Conservation (phyloP, 1,140 invertebrate genomes). For the Temnothorax nylanderi region DNA sequence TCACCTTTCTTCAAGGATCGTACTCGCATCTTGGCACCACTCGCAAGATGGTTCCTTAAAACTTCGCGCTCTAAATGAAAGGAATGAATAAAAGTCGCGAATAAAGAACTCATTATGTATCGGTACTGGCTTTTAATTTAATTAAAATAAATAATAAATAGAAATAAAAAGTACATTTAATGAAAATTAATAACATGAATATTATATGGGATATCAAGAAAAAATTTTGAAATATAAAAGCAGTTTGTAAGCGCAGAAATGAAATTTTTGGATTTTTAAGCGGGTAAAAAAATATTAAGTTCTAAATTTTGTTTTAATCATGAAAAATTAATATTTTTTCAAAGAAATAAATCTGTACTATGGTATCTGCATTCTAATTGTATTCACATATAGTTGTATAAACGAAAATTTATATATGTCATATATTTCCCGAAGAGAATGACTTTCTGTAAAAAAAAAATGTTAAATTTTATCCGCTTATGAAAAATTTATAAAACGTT, state of each 20-base stretch:
- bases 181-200: not conserved
- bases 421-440: not conserved
- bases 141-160: not conserved
- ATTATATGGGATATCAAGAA: not conserved
- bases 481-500: not conserved
- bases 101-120: not conserved
- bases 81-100: not conserved
- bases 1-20: constrained; percentile 62
- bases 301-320: not conserved
- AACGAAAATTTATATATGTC: not conserved
- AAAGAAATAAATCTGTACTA: not conserved
- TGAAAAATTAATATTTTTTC: constrained; percentile 1
- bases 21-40: constrained; percentile 52
- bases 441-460: not conserved
- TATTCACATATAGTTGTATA: not conserved
- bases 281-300: not conserved
- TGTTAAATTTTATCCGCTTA: not conserved
- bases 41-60: constrained; percentile 45
- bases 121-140: not conserved
- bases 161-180: not conserved
- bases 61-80: not conserved
- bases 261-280: not conserved
- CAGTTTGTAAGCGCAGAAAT: not conserved
- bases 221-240: not conserved
- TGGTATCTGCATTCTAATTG: not conserved